Percentiles rank a stretch among this genome's conserved stretches.
phyloP scores from a whole-genome alignment of 1,140 invertebrate genomes.

The Drosophila kohkoa region DNA sequence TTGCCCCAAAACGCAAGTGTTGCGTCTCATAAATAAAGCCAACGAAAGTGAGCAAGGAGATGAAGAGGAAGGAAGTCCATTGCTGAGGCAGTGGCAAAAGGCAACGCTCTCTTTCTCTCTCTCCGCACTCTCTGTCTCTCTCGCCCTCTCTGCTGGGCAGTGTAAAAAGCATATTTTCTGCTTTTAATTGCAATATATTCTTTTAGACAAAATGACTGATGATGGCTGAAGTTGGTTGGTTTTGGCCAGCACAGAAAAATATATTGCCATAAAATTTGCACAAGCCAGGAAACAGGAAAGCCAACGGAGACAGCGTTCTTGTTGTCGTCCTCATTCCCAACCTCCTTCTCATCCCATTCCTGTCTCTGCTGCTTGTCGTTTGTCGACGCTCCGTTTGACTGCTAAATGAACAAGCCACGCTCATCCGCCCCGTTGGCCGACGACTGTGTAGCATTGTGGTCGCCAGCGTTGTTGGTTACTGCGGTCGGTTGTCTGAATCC shows the following conservation, averaged over 20 bases:
- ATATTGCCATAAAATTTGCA: conserved; percentile 80
- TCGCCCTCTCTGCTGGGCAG: conserved; percentile 37
- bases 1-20: conserved; percentile 50
- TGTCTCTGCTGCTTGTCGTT: background rate
- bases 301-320: conserved; percentile 72
- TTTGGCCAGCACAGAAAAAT: conserved; percentile 59
- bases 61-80: background rate
- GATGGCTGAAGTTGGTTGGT: conserved; percentile 56
- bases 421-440: conserved; percentile 47
- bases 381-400: conserved; percentile 65
- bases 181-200: conserved; percentile 84
- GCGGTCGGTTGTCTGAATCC: conserved; percentile 31
- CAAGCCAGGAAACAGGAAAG: conserved; percentile 74
- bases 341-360: conserved; percentile 22
- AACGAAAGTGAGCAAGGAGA: conserved; percentile 12
- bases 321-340: conserved; percentile 38
- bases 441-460: conserved; percentile 34
- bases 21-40: conserved; percentile 76
- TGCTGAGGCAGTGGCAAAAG: conserved; percentile 8
- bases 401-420: conserved; percentile 78
- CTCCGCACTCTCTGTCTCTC: no score
- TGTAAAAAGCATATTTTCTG: conserved; percentile 81
- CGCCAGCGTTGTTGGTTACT: conserved; percentile 39
- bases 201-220: conserved; percentile 83
- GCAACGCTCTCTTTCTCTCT: conserved; percentile 24